phyloP scores from a whole-genome alignment of 2,797 vertebrate genomes.

The Argyrosomus regius region DNA sequence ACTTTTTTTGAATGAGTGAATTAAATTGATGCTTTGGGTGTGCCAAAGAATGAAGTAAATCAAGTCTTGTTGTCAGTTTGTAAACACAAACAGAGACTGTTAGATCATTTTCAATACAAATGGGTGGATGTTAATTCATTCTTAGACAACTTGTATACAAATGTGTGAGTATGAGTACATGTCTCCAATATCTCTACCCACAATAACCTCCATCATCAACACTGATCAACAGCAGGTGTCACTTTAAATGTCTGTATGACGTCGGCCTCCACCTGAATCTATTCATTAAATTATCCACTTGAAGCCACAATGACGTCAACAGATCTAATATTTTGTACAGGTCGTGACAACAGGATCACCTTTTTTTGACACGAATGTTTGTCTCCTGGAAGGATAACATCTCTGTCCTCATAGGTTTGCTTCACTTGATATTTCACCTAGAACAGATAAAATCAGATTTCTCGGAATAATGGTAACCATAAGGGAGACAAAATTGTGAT shows the following conservation, averaged over 20 bases:
- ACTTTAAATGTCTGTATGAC: neutral
- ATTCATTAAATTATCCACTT: neutral
- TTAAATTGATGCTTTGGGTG: constrained; percentile 63
- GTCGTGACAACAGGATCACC: neutral
- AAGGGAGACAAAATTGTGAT: neutral
- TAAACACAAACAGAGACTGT: neutral
- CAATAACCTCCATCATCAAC: neutral
- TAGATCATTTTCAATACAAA: neutral
- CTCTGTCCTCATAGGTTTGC: neutral
- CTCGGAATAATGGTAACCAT: neutral
- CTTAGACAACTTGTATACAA: neutral
- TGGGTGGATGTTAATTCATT: neutral
- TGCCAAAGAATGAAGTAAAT: constrained; percentile 51
- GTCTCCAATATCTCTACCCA: neutral
- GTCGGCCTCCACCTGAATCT: neutral
- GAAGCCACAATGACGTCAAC: neutral
- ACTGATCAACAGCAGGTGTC: neutral
- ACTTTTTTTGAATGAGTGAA: constrained; percentile 51
- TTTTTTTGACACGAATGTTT: neutral
- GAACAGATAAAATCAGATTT: neutral
- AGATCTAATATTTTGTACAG: neutral
- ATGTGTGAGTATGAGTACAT: too few species aligned
- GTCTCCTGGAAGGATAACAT: neutral
- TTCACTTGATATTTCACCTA: neutral
- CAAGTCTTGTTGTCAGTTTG: neutral